Evolutionary conservation across 2,888 invertebrate genomes (phyloP).

Genomic region (Lithophane leautieri): DNA sequence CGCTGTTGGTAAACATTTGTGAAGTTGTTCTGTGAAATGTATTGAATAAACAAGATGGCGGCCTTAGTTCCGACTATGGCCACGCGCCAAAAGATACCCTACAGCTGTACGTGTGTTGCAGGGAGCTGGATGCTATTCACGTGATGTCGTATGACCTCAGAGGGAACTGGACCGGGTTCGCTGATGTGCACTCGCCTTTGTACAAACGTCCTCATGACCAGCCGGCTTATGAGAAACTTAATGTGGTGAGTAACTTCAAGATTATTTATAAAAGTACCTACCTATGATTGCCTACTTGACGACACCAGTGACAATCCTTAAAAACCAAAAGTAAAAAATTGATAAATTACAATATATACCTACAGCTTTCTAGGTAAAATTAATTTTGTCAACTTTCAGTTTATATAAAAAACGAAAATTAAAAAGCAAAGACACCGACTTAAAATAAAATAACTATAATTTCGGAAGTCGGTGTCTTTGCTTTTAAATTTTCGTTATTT

Average conservation of each 20-base stretch:
- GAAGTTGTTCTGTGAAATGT: not conserved
- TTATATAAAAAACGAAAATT: not conserved
- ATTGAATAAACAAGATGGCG: not conserved
- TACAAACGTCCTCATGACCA: constrained; percentile 96
- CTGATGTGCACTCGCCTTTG: constrained; percentile 96
- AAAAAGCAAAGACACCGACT: too few relatives aligned
- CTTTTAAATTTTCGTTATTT: too few relatives aligned
- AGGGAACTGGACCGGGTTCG: constrained; percentile 97
- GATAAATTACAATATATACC: not conserved
- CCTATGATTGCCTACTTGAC: not conserved
- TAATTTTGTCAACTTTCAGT: not conserved
- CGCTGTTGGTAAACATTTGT: not conserved
- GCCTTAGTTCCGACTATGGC: not conserved
- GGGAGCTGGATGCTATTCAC: constrained; percentile 94
- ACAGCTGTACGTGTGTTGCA: constrained; percentile 75
- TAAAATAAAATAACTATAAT: too few relatives aligned
- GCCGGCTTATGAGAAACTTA: constrained; percentile 96
- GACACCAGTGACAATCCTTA: not conserved
- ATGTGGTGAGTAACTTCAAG: constrained; percentile 93
- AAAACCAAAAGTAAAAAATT: not conserved
- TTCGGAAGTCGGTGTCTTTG: too few relatives aligned
- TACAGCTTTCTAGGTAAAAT: not conserved
- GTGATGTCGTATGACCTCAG: constrained; percentile 96
- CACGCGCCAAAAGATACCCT: not conserved
- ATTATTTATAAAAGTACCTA: not conserved